These are phyloP conservation scores for Andrena fulva DNA, from an alignment of 2,888 invertebrate genomes.

Conservation along the genomic window DNA sequence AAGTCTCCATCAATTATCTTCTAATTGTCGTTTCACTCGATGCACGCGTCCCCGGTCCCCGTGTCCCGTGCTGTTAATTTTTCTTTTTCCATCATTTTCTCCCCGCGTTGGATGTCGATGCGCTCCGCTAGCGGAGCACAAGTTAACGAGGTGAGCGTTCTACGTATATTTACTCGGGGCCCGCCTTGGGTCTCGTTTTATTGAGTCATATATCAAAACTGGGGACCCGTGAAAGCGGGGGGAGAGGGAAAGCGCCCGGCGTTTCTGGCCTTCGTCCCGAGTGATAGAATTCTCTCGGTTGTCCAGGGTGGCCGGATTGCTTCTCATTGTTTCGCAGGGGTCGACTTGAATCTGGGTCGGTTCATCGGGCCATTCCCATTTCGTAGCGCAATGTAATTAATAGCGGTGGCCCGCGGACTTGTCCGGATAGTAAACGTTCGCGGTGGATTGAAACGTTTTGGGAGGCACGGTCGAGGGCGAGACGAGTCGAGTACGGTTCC, in stretches of 20 bases:
- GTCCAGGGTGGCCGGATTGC: not conserved
- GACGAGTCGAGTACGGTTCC: constrained; percentile 28
- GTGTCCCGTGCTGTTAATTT: not conserved
- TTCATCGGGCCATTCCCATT: not conserved
- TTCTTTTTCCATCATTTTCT: constrained; percentile 5
- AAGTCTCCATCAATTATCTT: constrained; percentile 73
- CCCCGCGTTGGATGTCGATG: constrained; percentile 11
- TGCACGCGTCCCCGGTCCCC: constrained; percentile 61
- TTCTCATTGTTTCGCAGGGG: not conserved
- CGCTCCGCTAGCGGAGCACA: constrained; percentile 60
- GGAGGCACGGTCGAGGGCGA: constrained; percentile 41
- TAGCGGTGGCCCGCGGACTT: not conserved
- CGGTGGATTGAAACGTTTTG: constrained; percentile 63
- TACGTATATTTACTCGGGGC: constrained; percentile 81
- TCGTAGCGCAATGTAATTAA: not conserved
- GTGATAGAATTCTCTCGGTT: constrained; percentile 40
- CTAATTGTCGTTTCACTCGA: constrained; percentile 71
- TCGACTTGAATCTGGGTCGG: not conserved
- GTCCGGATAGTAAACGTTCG: not conserved
- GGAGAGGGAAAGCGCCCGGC: constrained; percentile 33
- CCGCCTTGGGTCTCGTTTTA: constrained; percentile 81
- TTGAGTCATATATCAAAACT: constrained; percentile 83
- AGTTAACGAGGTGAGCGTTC: constrained; percentile 82
- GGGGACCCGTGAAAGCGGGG: constrained; percentile 57
- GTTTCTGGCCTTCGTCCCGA: constrained; percentile 15